Conservation (phyloP, 2,797 vertebrate genomes). For the Pseudochirops corinnae region DNA sequence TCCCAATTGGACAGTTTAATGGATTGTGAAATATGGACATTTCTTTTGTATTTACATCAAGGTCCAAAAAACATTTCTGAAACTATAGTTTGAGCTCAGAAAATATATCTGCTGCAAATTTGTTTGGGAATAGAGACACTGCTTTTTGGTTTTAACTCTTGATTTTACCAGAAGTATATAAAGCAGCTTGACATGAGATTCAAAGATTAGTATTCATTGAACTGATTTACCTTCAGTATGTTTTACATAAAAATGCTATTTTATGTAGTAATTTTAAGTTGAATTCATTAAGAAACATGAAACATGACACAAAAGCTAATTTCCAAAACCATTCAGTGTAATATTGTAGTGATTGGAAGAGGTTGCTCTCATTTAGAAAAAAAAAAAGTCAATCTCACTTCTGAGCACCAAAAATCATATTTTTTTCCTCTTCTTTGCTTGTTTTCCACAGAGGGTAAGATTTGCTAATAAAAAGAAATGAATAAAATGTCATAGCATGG, state of each 20-base stretch:
- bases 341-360: not conserved
- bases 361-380: not conserved
- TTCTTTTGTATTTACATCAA: not conserved
- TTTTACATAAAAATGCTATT: not conserved
- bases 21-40: not conserved
- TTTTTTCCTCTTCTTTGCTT: not conserved
- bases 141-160: not conserved
- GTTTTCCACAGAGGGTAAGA: not conserved
- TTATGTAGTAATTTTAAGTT: not conserved
- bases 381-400: not conserved
- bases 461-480: not conserved
- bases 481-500: not conserved
- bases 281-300: not conserved
- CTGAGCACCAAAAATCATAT: not conserved
- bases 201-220: not conserved
- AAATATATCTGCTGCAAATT: not conserved
- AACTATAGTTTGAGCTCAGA: not conserved
- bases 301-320: not conserved
- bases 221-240: not conserved
- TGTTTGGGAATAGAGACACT: not conserved
- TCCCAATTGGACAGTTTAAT: not conserved
- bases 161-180: too few relatives aligned
- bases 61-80: not conserved
- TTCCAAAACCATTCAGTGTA: not conserved
- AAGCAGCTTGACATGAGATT: not conserved